Evolutionary conservation across 2,113 vertebrate species (phyloP), one percentile per base, ranked within the genome.

Genomic region (Leptodactylus fuscus): DNA sequence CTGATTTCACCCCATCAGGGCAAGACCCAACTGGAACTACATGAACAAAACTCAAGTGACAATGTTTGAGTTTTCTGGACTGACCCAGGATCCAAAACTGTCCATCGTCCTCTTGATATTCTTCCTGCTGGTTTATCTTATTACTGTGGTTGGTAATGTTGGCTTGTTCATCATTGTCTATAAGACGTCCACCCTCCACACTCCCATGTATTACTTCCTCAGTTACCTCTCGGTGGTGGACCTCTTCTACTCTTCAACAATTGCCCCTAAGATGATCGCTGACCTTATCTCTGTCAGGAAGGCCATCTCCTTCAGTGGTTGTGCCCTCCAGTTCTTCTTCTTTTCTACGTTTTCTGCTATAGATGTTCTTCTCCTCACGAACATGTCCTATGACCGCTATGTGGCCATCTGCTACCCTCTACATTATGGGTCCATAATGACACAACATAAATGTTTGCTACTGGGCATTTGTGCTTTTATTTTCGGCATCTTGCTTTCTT

Each of bases 291-390:
- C 22, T 5, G 12, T 1, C 10, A 62, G 6, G 4, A 83, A 62
- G 51, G 41, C 27, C 18, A 83, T 83, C n/a, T 62, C 82, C 4
- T 83, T 75, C 5, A 55, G 3, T 83, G 82, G 53, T 7, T 83
- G 82, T 48, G 82, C 71, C n/a, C 7, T 60, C 27, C 82, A 83
- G n/a, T 73, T 74, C 41, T 81, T 69, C 60, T 81, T 81, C 41
- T 81, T n/a, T 49, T n/a, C 41, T 0, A n/a, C 79, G 0, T 13
- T 67, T 9, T 60, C 16, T 29, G 79, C 8, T 9, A 81, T 16
- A 2, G 79, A 81, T 11, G 20, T 22, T 49, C 4, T 81, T 5
- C 58, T 81, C 16, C 79, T 81, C 16, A 69, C 79, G 0, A 18
- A 5, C 27, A 81, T 69, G 65, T 69, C 65, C 16, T 69, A 69